These are phyloP conservation scores for Ophion ventricosus DNA, from an alignment of 2,888 invertebrate species.

Conservation along the genomic window DNA sequence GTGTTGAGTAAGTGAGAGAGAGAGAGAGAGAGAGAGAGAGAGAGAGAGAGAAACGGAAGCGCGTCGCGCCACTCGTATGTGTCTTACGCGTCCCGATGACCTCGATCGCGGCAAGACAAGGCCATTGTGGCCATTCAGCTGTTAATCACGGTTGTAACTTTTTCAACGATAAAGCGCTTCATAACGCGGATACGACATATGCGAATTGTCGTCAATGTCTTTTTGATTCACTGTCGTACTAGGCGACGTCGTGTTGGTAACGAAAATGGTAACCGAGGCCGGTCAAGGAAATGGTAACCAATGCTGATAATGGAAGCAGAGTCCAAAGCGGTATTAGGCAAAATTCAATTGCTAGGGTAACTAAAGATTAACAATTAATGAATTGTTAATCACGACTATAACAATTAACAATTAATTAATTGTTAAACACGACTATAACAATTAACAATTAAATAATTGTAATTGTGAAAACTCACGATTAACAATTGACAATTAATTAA, in stretches of 20 bases:
- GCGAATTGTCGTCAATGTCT: background rate
- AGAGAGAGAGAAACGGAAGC: slow-evolving; percentile 31
- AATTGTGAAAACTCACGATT: too few species aligned
- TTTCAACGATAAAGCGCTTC: slow-evolving; percentile 20
- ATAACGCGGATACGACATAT: background rate
- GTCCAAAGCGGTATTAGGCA: too few species aligned
- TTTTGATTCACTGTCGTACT: too few species aligned
- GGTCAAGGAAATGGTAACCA: background rate
- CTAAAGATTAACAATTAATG: too few species aligned
- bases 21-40: background rate
- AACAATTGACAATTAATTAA: too few species aligned
- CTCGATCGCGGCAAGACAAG: slow-evolving; percentile 42
- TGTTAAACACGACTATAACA: too few species aligned
- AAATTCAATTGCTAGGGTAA: too few species aligned
- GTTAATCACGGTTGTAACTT: slow-evolving; percentile 5
- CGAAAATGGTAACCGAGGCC: background rate
- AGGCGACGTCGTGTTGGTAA: too few species aligned
- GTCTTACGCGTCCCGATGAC: slow-evolving; percentile 31
- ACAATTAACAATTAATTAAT: too few species aligned
- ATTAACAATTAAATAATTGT: too few species aligned
- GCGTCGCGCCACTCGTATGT: slow-evolving; percentile 32
- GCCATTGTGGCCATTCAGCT: slow-evolving; percentile 51
- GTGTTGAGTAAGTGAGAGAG: background rate
- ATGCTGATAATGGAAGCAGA: too few species aligned
- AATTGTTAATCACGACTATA: too few species aligned